phyloP scores from a whole-genome alignment of 2,888 invertebrate species.

The Troides helena region DNA sequence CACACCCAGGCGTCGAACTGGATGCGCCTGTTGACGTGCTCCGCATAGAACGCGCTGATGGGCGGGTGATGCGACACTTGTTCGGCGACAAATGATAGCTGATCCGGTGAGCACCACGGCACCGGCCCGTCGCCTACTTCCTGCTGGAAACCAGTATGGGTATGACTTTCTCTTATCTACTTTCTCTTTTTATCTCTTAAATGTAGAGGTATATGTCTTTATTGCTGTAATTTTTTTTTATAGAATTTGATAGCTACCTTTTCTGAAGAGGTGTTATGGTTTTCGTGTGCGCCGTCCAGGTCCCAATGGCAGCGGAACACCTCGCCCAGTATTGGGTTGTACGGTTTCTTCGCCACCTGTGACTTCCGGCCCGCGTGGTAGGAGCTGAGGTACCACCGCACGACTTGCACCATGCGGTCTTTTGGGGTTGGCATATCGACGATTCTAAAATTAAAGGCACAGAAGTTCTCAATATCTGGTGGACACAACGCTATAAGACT shows the following conservation, averaged over 20 bases:
- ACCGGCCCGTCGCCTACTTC: conserved; percentile 90
- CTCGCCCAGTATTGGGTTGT: conserved; percentile 99
- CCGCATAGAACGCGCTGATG: conserved; percentile 99
- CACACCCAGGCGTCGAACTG: conserved; percentile 98
- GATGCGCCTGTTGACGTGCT: conserved; percentile 95
- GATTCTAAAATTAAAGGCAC: conserved; percentile 82
- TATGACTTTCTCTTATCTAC: too few species aligned
- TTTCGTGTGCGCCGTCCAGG: conserved; percentile 70
- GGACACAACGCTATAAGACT: neutral
- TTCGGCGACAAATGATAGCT: conserved; percentile 96
- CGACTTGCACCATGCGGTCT: conserved; percentile 96
- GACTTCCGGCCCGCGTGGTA: conserved; percentile 99
- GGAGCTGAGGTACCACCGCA: conserved; percentile 98
- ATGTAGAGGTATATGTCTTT: too few species aligned
- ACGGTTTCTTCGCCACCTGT: conserved; percentile 98
- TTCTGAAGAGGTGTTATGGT: conserved; percentile 39
- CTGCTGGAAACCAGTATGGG: conserved; percentile 39
- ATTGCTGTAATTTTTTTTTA: too few species aligned
- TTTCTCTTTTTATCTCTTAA: too few species aligned
- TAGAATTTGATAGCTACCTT: conserved; percentile 45
- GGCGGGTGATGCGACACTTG: conserved; percentile 99
- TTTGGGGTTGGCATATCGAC: conserved; percentile 91
- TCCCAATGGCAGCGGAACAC: conserved; percentile 95
- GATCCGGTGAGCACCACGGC: conserved; percentile 93
- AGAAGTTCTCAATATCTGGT: neutral